Evolutionary conservation across 2,888 invertebrate species (phyloP), one percentile per base, ranked within the genome.

Genomic region (Pseudoips prasinana): DNA sequence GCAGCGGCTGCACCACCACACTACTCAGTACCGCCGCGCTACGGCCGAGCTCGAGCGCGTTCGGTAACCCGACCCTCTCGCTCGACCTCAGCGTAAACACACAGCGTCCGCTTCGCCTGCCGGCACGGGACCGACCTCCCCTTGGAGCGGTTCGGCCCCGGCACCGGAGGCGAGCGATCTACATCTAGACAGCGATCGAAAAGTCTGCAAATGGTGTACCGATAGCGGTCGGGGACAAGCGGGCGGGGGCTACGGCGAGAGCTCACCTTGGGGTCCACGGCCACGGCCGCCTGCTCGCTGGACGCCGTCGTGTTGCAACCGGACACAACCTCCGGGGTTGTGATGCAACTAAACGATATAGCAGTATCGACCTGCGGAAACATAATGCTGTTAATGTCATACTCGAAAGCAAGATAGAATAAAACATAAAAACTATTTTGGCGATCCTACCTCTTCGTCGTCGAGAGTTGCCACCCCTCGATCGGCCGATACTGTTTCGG

Each of bases 321-420:
- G 47, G 80, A 58, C 71, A 83, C 86, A 55, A 86, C 87, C 77
- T 86, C 87, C 35, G 87, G 84, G 36, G 80, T 83, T 60, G 87
- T 86, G 83, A 88, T 87, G 83, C 87, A 87, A 74, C 80, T 86
- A 72, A 87, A 88, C 67, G 87, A 82, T 67, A 88, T 86, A 46
- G 85, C 82, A 39, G 87, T 75, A 65, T 88, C 87, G 58, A 84
- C 81, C 87, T 88, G 85, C 46, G 58, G 47, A 71, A 64, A 73
- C 46, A 65, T 42, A 64, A 43, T 40, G 32, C 18, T 4, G 19
- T 30, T 25, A 26, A 32, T 36, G 36, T 19, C 27, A 33, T 14
- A 39, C 34, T 30, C 33, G 25, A 11, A 47, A 31, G 22, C 22
- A 37, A 39, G 37, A 43, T 20, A 14, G 29, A 40, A 46, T 14